Base-by-base conservation (phyloP, 2,113 vertebrate genomes). In the Corynorhinus townsendii region DNA sequence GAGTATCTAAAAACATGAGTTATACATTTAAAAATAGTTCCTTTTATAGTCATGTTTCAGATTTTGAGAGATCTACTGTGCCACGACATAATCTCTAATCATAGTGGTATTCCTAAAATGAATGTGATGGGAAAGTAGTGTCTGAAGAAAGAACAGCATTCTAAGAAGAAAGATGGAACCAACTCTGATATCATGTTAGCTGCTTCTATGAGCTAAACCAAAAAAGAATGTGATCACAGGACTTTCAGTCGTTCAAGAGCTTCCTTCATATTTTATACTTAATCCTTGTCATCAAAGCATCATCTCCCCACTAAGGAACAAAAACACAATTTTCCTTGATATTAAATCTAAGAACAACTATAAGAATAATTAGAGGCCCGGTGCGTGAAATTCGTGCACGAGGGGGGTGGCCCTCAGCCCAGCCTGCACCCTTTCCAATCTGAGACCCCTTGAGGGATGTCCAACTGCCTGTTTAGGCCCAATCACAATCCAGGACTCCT, bases 21-120 rank as follows among this genome's bases (percentile, higher is more conserved):
- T 64, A 11, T 38, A 91, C 14, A 33, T 73, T 80, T 19, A 56
- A 35, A 59, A 11, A 64, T 6, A 80, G 54, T 66, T 72, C 47
- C 91, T 94, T 93, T 75, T 86, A 94, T 20, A 90, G 71, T 96
- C 62, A 38, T 28, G 26, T 11, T 38, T 75, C 26, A 93, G 91
- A 95, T 59, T 94, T 64, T 45, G 87, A 77, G 82, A 49, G n/a
- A n/a, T 17, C 80, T 45, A 19, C 45, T 30, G 15, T 84, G 24
- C 26, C 64, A 20, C 1, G 12, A 19, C 10, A 2, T 30, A 69
- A 77, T 75, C 40, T 30, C 68, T 91, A 68, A 87, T n/a, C 38
- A 91, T 30, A 24, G 28, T 11, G 59, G 19, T 35, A 45, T 87
- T 94, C 49, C 77, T 49, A 71, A 43, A 89, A 49, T 11, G 49